A percentile compares a stretch with the other conserved stretches of the same genome.
These are phyloP conservation scores for Myotis davidii DNA, from an alignment of 2,113 vertebrate genomes.

Conservation along the genomic window DNA sequence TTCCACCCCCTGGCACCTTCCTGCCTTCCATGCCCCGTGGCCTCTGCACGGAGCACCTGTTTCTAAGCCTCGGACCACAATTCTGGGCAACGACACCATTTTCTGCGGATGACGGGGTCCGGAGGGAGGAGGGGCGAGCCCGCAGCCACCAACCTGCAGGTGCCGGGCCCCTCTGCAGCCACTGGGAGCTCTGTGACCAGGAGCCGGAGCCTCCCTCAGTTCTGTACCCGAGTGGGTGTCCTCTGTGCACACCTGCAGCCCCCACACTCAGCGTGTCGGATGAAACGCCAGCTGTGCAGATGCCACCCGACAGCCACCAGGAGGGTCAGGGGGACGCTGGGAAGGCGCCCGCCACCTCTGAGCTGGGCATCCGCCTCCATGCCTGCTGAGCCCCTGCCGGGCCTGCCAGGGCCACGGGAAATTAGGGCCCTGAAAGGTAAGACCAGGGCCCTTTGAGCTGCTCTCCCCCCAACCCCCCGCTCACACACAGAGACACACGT, in stretches of 20 bases:
- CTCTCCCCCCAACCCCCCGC: too few species aligned
- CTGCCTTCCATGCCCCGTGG: background rate
- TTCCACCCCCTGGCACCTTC: too few species aligned
- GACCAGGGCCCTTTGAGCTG: background rate
- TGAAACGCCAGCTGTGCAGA: background rate
- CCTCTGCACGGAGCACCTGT: background rate
- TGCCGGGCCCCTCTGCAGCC: background rate
- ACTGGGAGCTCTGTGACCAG: too few species aligned
- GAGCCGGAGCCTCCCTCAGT: background rate
- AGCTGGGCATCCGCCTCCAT: too few species aligned
- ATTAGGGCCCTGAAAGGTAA: background rate
- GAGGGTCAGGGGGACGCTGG: background rate
- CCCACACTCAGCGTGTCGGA: background rate
- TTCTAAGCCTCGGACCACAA: background rate
- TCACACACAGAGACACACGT: background rate
- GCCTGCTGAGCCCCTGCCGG: too few species aligned
- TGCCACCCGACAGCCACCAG: background rate
- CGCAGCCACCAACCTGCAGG: accelerated
- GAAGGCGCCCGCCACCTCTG: background rate
- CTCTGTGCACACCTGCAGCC: too few species aligned
- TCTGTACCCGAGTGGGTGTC: background rate
- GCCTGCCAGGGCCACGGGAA: too few species aligned
- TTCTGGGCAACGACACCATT: background rate
- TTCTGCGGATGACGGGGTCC: background rate
- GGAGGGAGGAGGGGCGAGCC: background rate